These are phyloP conservation scores for Champsocephalus gunnari DNA, from an alignment of 2,797 vertebrate genomes.

Conservation along the genomic window DNA sequence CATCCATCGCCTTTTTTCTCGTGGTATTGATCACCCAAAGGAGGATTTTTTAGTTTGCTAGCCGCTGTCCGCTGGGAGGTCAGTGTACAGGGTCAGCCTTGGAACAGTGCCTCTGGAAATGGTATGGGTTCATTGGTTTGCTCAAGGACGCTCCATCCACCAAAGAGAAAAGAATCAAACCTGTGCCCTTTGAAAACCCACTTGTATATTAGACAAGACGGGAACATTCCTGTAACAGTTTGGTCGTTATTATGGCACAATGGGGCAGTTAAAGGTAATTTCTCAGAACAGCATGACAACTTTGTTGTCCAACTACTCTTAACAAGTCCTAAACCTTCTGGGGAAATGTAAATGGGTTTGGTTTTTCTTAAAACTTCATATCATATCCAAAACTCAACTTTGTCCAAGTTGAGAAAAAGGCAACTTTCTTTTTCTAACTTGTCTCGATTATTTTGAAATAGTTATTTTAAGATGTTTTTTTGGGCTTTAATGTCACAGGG, in stretches of 20 bases:
- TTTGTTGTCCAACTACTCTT: constrained; percentile 22
- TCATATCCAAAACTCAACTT: constrained; percentile 35
- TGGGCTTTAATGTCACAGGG: constrained; percentile 39
- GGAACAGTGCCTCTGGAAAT: constrained; percentile 54
- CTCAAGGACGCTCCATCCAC: constrained; percentile 40
- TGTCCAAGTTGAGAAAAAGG: neutral
- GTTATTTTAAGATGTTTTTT: constrained; percentile 25
- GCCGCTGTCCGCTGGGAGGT: constrained; percentile 45
- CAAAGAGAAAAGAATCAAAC: constrained; percentile 20
- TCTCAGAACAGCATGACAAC: constrained; percentile 17
- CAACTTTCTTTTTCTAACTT: constrained; percentile 24
- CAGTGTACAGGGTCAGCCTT: constrained; percentile 54
- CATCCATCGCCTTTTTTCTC: constrained; percentile 27
- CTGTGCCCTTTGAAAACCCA: constrained; percentile 28
- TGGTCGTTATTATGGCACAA: constrained; percentile 7
- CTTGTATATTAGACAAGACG: constrained; percentile 26
- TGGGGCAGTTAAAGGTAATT: constrained; percentile 26
- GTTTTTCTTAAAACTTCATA: constrained; percentile 34
- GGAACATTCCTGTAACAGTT: neutral
- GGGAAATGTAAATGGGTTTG: constrained; percentile 36
- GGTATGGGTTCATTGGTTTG: constrained; percentile 34
- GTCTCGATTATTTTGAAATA: constrained; percentile 27
- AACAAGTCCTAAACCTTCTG: constrained; percentile 32
- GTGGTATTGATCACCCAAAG: constrained; percentile 66
- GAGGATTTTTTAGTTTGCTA: constrained; percentile 44